Conservation (phyloP, 2,888 invertebrate genomes). For the Desoria tigrina region DNA sequence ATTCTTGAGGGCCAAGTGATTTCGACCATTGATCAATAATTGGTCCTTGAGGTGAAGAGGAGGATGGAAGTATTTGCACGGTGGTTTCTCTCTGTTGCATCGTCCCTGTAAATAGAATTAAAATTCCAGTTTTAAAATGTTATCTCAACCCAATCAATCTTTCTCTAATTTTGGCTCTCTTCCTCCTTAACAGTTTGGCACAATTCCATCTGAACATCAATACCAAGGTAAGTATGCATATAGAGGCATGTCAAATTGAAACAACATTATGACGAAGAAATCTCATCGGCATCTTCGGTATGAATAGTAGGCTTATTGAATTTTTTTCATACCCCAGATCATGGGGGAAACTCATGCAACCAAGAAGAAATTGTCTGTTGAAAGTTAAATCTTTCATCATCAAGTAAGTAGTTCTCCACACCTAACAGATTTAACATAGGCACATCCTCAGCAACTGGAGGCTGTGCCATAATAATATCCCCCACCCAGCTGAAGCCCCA, state of each 20-base stretch:
- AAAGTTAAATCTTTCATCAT: constrained; percentile 17
- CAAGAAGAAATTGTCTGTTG: constrained; percentile 11
- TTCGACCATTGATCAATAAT: constrained; percentile 98
- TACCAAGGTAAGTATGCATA: constrained; percentile 13
- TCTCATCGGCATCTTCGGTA: constrained; percentile 10
- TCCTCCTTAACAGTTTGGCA: constrained; percentile 3
- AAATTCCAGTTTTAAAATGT: constrained; percentile 17
- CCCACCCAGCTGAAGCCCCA: too few species aligned
- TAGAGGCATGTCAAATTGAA: constrained; percentile 20
- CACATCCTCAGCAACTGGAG: too few species aligned
- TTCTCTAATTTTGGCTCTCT: constrained; percentile 7
- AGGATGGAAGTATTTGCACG: constrained; percentile 99
- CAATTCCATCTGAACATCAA: constrained; percentile 14
- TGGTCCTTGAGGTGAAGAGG: constrained; percentile 99
- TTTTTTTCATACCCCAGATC: neutral
- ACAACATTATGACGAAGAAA: constrained; percentile 15
- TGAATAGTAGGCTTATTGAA: neutral
- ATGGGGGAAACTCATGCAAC: neutral
- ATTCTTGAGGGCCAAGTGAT: constrained; percentile 98
- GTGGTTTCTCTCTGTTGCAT: constrained; percentile 99
- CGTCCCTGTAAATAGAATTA: constrained; percentile 72
- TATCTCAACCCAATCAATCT: constrained; percentile 8
- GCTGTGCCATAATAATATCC: too few species aligned
- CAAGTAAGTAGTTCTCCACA: constrained; percentile 5
- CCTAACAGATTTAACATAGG: neutral